A percentile compares a stretch with the other conserved stretches of the same genome.
These are phyloP conservation scores for Sympetrum striolatum DNA, from an alignment of 2,888 invertebrate species.

Conservation along the genomic window DNA sequence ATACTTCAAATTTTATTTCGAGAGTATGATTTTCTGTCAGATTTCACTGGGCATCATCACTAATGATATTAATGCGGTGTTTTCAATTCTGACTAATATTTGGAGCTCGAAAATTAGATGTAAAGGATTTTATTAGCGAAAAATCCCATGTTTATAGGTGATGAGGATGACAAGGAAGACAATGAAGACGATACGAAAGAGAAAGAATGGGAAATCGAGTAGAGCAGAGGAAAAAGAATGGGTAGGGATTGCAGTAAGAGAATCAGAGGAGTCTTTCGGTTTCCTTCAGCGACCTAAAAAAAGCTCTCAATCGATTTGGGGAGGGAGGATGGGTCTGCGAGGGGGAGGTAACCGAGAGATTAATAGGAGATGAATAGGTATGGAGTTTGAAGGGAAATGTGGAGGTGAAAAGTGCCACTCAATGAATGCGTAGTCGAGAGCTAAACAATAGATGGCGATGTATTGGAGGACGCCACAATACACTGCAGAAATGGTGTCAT, in stretches of 20 bases:
- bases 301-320: conserved; percentile 31
- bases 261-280: conserved; percentile 12
- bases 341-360: conserved; percentile 17
- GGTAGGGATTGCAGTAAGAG: background rate
- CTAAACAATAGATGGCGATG: too few relatives aligned
- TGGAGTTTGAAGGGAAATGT: background rate
- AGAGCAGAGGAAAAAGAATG: background rate
- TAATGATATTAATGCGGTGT: too few relatives aligned
- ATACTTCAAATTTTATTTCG: too few relatives aligned
- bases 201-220: background rate
- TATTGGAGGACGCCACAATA: too few relatives aligned
- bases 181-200: background rate
- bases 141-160: background rate
- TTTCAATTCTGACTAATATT: too few relatives aligned
- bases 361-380: conserved; percentile 2
- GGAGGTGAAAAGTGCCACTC: background rate
- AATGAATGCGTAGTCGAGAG: background rate
- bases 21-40: too few relatives aligned
- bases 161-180: background rate
- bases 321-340: background rate
- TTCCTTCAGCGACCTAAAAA: conserved; percentile 31
- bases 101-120: too few relatives aligned
- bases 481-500: too few relatives aligned
- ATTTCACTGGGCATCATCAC: too few relatives aligned
- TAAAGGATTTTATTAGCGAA: background rate